Conservation (phyloP, 2,113 vertebrate species). For the Pseudopipra pipra region DNA sequence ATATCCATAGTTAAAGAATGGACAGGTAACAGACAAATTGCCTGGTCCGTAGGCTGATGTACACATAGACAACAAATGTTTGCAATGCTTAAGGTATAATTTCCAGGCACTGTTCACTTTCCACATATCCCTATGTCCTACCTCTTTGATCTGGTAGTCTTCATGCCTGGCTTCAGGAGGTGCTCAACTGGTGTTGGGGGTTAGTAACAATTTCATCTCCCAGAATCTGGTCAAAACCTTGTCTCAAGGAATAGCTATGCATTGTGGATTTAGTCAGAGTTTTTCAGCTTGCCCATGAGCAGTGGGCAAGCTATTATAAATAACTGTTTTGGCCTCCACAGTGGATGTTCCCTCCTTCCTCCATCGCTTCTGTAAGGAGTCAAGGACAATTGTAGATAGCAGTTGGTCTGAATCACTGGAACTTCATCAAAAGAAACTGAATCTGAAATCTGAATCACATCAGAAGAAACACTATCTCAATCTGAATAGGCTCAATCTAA, state of each 20-base stretch:
- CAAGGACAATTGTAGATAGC: background rate
- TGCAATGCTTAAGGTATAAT: background rate
- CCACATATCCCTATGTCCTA: background rate
- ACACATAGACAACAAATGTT: rapidly evolving
- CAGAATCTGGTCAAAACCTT: background rate
- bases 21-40: background rate
- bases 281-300: background rate
- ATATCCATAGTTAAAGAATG: background rate
- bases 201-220: background rate
- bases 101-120: background rate
- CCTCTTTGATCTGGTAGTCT: background rate
- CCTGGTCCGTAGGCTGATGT: background rate
- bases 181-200: rapidly evolving
- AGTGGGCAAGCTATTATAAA: background rate
- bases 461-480: background rate
- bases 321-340: background rate
- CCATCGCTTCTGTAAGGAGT: background rate
- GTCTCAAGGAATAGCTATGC: background rate
- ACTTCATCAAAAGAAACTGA: background rate
- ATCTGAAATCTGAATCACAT: background rate
- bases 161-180: background rate
- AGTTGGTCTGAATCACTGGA: background rate
- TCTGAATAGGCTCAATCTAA: background rate
- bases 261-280: background rate
- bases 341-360: background rate